Evolutionary conservation across 2,113 vertebrate species (phyloP).

Genomic region (Brienomyrus brachyistius): DNA sequence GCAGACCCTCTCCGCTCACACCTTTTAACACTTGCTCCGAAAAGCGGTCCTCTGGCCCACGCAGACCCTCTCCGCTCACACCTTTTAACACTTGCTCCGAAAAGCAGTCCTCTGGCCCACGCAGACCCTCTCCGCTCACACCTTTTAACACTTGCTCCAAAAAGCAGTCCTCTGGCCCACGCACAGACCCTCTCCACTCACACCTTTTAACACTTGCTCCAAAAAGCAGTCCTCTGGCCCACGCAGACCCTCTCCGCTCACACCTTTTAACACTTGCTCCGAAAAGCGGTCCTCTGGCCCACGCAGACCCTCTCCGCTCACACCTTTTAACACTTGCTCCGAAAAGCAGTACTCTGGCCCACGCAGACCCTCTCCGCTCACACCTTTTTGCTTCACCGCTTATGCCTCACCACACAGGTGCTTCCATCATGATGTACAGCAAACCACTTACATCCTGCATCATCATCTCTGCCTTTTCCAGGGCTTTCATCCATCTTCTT

Average conservation of each 20-base stretch:
- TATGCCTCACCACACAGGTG: background rate
- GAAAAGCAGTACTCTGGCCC: no score
- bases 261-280: constrained; percentile 34
- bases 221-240: background rate
- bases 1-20: constrained; percentile 33
- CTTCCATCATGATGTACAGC: background rate
- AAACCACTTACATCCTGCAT: background rate
- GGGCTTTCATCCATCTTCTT: background rate
- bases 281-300: background rate
- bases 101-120: no score
- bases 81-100: no score
- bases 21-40: constrained; percentile 30
- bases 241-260: constrained; percentile 32
- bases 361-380: constrained; percentile 23
- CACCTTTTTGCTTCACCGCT: constrained; percentile 28
- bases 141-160: constrained; percentile 30
- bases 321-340: no score
- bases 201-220: constrained; percentile 34
- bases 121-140: constrained; percentile 33
- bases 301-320: no score
- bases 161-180: background rate
- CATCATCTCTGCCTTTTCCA: background rate
- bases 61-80: no score
- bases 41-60: background rate
- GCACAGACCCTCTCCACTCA: constrained; percentile 26